Evolutionary conservation across 1,140 invertebrate genomes (phyloP), one percentile per base, ranked within the genome.

Genomic region (Pseudoatta argentina): DNA sequence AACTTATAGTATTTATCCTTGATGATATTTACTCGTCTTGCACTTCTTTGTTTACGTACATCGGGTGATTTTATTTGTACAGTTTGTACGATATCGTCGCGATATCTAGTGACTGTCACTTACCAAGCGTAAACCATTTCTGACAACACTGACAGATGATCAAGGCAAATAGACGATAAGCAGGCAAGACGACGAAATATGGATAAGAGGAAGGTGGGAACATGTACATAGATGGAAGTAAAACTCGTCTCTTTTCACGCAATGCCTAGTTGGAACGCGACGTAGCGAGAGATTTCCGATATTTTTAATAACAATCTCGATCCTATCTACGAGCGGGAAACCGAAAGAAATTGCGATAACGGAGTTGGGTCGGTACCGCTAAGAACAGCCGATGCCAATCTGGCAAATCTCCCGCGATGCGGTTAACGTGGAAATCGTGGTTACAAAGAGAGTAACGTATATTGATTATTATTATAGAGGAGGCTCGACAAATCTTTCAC

Each of bases 261-360:
- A 0, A 63, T 27, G 81, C 34, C 39, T 59, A 48, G 64, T 39
- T 44, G 44, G 57, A 24, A 16, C 24, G 59, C 64, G 24, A 88
- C 86, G 91, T 87, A 87, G 89, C 88, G 86, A 75, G 89, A 91
- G 91, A 91, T 92, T 79, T 75, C 61, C 21, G 87, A 91, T 91
- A 91, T 93, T 92, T 89, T 92, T 93, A 92, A 92, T 92, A 91
- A 93, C 85, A 61, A 92, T 92, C 88, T 72, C 71, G 75, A 57
- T 64, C 30, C 64, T 86, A 89, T 89, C 88, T 83, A 48, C 53
- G 59, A 48, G 21, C 71, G 55, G 55, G 66, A 87, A 69, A 87
- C 61, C 86, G 83, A 90, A 87, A 90, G 85, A 91, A 91, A 86
- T 85, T 64, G 75, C 86, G 82, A 55, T 93, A 93, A 92, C 92